Percentiles rank a stretch among this genome's conserved stretches.
phyloP scores from a whole-genome alignment of 2,888 invertebrate genomes.

The Drosophila paramelanica region DNA sequence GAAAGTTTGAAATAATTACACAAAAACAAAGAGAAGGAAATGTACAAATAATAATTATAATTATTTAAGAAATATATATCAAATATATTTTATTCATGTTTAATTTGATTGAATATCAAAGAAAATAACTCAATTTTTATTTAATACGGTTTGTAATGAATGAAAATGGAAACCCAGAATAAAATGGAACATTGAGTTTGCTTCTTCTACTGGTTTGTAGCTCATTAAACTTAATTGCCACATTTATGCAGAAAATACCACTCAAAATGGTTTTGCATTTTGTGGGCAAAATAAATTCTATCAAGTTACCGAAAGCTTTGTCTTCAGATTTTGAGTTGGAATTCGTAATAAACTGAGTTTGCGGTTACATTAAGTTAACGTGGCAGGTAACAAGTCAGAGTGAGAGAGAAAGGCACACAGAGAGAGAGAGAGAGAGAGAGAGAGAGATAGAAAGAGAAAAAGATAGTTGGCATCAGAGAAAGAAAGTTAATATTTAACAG shows the following conservation, averaged over 20 bases:
- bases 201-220: neutral
- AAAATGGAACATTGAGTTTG: neutral
- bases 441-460: neutral
- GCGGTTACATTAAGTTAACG: neutral
- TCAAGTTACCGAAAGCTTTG: no score
- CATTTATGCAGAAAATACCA: constrained; percentile 6
- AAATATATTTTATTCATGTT: no score
- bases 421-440: neutral
- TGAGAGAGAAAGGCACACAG: neutral
- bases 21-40: no score
- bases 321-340: neutral
- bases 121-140: no score
- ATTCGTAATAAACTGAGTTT: constrained; percentile 12
- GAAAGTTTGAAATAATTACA: no score
- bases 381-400: neutral
- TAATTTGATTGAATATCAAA: no score
- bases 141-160: neutral
- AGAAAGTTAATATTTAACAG: constrained; percentile 6
- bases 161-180: constrained; percentile 2
- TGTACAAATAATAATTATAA: no score
- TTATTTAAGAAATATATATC: no score
- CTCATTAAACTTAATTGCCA: neutral
- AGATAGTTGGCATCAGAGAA: neutral
- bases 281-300: no score
- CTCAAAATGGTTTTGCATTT: neutral